Evolutionary conservation across 2,888 invertebrate genomes (phyloP), one percentile per base, ranked within the genome.

Genomic region (Melinopterus prodromus): DNA sequence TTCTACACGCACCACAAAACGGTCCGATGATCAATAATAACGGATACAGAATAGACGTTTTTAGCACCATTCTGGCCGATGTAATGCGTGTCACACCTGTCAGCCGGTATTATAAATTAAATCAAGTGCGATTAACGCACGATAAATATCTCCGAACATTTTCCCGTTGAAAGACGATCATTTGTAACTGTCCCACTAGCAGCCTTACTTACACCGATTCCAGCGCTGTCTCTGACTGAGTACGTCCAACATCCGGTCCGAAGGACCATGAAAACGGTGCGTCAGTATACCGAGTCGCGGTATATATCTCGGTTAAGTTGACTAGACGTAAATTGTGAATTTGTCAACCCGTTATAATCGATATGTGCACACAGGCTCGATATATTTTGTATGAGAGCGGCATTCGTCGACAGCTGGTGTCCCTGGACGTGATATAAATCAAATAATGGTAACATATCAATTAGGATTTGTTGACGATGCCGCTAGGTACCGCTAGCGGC

Each of bases 401-500:
- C 53, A 12, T 9, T 53, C 36, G 35, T 74, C 74, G 74, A 74
- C 74, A 74, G 35, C 26, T 74, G 74, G 16, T 9, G 16, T 16
- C 15, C 74, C 26, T n/a, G n/a, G 74, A 74, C 35, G 37, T 36
- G 36, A 37, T 37, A 37, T 74, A 74, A 74, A 74, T 74, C 74
- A 74, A 74, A 74, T 37, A 37, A 26, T 74, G n/a, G 74, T 37
- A 37, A 74, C 35, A 37, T 37, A 74, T 74, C 74, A 74, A 74
- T 74, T 74, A 74, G 74, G 74, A 36, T 71, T 35, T 37, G 74
- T 35, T 72, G 35, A 15, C 69, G 71, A 16, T 72, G 7, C 53
- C 53, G 12, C 53, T 2, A 53, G 7, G 53, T 53, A 53, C 53
- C 53, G 53, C 53, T 53, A 53, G 53, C 7, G 53, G 53, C 53